These are phyloP conservation scores for Gymnocypris eckloni DNA, from an alignment of 2,797 vertebrate genomes.

Conservation along the genomic window DNA sequence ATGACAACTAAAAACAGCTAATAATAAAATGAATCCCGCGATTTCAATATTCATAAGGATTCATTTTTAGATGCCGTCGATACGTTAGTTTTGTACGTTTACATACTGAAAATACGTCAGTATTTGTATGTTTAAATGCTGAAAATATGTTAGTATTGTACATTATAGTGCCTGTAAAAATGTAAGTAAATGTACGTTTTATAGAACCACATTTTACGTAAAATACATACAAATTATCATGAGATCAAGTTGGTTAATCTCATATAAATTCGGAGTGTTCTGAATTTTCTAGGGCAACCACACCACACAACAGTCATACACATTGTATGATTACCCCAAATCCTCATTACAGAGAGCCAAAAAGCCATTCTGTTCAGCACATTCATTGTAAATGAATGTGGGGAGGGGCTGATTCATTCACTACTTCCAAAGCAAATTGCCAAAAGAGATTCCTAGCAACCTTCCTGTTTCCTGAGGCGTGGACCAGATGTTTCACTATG, in stretches of 20 bases:
- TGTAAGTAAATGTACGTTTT: too few species aligned
- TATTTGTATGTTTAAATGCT: too few species aligned
- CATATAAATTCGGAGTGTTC: neutral
- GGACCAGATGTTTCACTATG: slow-evolving; percentile 64
- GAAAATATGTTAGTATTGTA: too few species aligned
- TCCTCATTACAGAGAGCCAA: neutral
- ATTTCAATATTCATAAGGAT: too few species aligned
- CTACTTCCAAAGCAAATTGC: slow-evolving; percentile 64
- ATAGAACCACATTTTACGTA: too few species aligned
- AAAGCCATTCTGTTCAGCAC: neutral
- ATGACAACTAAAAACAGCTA: too few species aligned
- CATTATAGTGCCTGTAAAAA: too few species aligned
- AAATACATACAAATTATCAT: too few species aligned
- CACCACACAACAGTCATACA: neutral
- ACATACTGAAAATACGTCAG: too few species aligned
- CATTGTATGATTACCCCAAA: neutral
- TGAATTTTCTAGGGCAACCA: neutral
- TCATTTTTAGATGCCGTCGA: too few species aligned
- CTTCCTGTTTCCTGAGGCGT: slow-evolving; percentile 53
- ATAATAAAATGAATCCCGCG: too few species aligned
- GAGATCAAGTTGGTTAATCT: neutral
- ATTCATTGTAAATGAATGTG: slow-evolving; percentile 24
- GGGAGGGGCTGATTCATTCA: slow-evolving; percentile 63
- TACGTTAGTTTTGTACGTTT: too few species aligned
- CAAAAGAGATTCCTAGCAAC: slow-evolving; percentile 59